Evolutionary conservation across 2,113 vertebrate species (phyloP).

Genomic region (Phaethornis superciliosus): DNA sequence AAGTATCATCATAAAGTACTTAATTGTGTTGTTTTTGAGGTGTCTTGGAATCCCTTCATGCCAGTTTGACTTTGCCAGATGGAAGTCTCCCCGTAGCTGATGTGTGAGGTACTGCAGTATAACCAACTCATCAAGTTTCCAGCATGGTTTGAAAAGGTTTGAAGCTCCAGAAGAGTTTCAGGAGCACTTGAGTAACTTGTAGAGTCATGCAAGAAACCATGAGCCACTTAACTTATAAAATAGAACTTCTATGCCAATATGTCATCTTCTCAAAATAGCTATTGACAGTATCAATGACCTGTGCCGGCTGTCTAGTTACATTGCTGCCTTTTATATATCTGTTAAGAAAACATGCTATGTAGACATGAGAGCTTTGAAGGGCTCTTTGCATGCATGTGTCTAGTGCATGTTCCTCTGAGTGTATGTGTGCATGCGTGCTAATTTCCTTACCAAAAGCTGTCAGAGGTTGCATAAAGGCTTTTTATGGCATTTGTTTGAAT

Average conservation of each 20-base stretch:
- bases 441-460: not conserved
- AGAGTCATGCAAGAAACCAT: not conserved
- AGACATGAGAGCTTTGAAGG: not conserved
- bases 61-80: not conserved
- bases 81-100: not conserved
- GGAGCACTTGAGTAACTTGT: not conserved
- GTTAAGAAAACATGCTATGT: not conserved
- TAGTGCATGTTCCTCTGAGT: not conserved
- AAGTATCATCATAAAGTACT: not conserved
- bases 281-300: not conserved
- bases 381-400: fast-evolving
- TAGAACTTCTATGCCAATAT: not conserved
- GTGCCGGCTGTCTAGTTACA: not conserved
- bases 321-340: not conserved
- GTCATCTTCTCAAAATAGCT: not conserved
- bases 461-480: not conserved
- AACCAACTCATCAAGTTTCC: not conserved
- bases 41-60: not conserved
- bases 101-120: not conserved
- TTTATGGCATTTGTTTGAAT: not conserved
- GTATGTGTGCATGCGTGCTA: not conserved
- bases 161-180: not conserved
- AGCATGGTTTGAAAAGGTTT: not conserved
- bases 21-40: not conserved
- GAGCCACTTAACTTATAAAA: not conserved